Evolutionary conservation across 2,797 vertebrate genomes (phyloP).

Genomic region (Microctenopoma steveboyesi): DNA sequence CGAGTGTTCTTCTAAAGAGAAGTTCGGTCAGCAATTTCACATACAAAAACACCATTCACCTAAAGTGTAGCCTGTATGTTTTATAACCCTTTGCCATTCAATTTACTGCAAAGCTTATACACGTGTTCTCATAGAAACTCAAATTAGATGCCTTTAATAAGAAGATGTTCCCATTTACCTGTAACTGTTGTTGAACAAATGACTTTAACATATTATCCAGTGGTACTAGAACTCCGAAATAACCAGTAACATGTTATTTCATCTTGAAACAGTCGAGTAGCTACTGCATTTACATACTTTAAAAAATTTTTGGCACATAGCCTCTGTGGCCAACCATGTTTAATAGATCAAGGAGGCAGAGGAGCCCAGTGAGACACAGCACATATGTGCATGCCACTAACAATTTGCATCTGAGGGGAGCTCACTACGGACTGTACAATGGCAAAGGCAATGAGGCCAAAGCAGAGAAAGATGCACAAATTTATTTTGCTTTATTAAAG

Average conservation of each 20-base stretch:
- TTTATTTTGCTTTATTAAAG: slow-evolving; percentile 14
- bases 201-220: not conserved
- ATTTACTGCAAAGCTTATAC: slow-evolving; percentile 19
- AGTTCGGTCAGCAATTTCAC: slow-evolving; percentile 17
- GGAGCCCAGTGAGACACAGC: slow-evolving; percentile 30
- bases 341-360: slow-evolving; percentile 59
- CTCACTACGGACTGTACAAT: slow-evolving; percentile 25
- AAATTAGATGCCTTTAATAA: slow-evolving; percentile 14
- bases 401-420: slow-evolving; percentile 20
- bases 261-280: slow-evolving; percentile 19
- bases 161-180: not conserved
- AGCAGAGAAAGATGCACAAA: slow-evolving; percentile 6
- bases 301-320: slow-evolving; percentile 12
- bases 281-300: slow-evolving; percentile 16
- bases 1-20: slow-evolving; percentile 26
- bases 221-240: not conserved
- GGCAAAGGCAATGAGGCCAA: slow-evolving; percentile 32
- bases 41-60: slow-evolving; percentile 24
- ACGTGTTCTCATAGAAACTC: slow-evolving; percentile 12
- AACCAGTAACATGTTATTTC: not conserved
- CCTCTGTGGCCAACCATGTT: slow-evolving; percentile 44
- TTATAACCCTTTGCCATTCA: slow-evolving; percentile 27
- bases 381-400: slow-evolving; percentile 48
- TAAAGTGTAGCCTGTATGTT: slow-evolving; percentile 41
- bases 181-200: not conserved